Percentiles rank a stretch among this genome's conserved stretches.
Conservation (phyloP, 2,113 vertebrate species). For the Carlito syrichta region DNA sequence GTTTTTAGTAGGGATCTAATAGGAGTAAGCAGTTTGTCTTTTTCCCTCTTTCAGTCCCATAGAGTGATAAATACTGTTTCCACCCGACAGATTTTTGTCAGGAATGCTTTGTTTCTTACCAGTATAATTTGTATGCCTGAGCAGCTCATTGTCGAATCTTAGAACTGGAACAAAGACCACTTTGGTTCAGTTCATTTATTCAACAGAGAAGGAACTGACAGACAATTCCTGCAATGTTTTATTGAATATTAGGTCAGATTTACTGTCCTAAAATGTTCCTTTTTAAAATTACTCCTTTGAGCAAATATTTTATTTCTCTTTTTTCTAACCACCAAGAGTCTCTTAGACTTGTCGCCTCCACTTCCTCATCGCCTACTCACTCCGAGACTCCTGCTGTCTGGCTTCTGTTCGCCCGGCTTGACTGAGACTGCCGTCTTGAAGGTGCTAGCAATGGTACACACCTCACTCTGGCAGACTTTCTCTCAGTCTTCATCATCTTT, state of each 20-base stretch:
- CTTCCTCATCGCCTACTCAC: constrained; percentile 42
- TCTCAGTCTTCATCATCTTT: neutral
- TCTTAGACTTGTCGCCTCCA: neutral
- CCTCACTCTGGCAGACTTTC: neutral
- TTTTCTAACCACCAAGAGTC: constrained; percentile 31
- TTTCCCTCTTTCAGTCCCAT: neutral
- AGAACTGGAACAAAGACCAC: neutral
- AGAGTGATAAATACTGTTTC: neutral
- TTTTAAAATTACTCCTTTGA: constrained; percentile 20
- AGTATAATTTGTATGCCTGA: neutral
- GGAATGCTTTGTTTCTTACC: neutral
- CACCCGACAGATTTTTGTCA: neutral
- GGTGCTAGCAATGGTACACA: neutral
- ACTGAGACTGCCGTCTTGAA: neutral
- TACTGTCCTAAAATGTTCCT: neutral
- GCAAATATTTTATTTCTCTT: constrained; percentile 4
- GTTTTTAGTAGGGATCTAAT: neutral
- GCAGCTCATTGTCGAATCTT: neutral
- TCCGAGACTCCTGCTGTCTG: neutral
- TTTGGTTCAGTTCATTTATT: neutral
- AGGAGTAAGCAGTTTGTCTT: neutral
- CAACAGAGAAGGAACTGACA: neutral
- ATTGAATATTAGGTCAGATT: constrained; percentile 17
- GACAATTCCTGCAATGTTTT: neutral
- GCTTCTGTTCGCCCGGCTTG: neutral